Evolutionary conservation across 2,888 invertebrate genomes (phyloP).

Genomic region (Perdita meconis): DNA sequence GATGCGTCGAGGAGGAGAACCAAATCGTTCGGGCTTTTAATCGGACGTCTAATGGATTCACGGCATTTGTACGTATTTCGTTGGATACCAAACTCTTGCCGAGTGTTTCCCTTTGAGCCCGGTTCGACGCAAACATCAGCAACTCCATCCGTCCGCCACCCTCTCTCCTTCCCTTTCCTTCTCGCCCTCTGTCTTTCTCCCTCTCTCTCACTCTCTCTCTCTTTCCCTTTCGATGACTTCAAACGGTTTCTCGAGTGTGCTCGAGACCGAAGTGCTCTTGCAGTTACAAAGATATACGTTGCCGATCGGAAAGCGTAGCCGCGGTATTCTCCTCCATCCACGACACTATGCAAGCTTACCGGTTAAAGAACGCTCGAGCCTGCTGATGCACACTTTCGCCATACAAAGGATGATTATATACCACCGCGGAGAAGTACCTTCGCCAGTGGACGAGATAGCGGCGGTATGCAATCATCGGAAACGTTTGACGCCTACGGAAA

Average conservation of each 20-base stretch:
- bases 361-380: slow-evolving; percentile 54
- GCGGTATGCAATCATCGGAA: slow-evolving; percentile 47
- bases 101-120: slow-evolving; percentile 55
- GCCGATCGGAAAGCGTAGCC: slow-evolving; percentile 62
- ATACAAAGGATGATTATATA: slow-evolving; percentile 59
- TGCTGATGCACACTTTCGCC: slow-evolving; percentile 60
- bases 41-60: slow-evolving; percentile 46
- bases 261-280: slow-evolving; percentile 68
- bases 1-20: neutral
- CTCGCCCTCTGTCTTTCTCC: neutral
- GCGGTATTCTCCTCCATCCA: slow-evolving; percentile 39
- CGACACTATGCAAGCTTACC: slow-evolving; percentile 39
- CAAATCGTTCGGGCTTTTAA: slow-evolving; percentile 46
- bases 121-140: slow-evolving; percentile 58
- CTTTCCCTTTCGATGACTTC: slow-evolving; percentile 66
- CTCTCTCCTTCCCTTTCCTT: slow-evolving; percentile 22
- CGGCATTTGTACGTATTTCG: slow-evolving; percentile 42
- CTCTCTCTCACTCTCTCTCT: slow-evolving; percentile 8
- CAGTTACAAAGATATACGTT: slow-evolving; percentile 68
- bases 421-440: slow-evolving; percentile 32
- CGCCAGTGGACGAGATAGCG: slow-evolving; percentile 22
- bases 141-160: slow-evolving; percentile 40
- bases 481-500: slow-evolving; percentile 46
- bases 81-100: slow-evolving; percentile 40
- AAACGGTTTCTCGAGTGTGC: slow-evolving; percentile 67